Percentiles rank a stretch among this genome's conserved stretches.
phyloP scores from a whole-genome alignment of 2,113 vertebrate species.

The Axis porcinus region DNA sequence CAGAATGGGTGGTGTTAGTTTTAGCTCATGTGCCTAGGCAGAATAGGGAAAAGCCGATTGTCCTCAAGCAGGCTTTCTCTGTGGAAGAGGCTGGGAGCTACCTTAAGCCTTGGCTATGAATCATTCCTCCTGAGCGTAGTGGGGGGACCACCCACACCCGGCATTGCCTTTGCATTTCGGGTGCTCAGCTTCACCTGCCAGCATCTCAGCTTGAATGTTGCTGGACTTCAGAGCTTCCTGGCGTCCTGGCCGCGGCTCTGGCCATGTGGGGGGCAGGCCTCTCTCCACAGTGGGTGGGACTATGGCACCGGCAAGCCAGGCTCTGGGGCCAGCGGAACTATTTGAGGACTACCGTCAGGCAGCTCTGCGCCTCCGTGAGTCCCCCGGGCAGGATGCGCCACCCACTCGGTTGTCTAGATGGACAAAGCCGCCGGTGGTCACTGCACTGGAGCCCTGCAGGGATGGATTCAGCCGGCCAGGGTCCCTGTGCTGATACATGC shows the following conservation, averaged over 20 bases:
- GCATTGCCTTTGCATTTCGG: not conserved
- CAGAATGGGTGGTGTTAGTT: not conserved
- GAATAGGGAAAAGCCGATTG: not conserved
- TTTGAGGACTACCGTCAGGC: not conserved
- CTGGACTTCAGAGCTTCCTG: not conserved
- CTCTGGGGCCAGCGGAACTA: not conserved
- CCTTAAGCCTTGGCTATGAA: not conserved
- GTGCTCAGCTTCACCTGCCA: not conserved
- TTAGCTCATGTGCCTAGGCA: not conserved
- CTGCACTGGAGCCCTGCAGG: not conserved
- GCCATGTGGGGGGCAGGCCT: not conserved
- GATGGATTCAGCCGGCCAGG: no score
- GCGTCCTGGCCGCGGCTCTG: not conserved
- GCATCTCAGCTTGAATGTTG: not conserved
- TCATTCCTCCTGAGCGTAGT: not conserved
- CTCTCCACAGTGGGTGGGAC: not conserved
- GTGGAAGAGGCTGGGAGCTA: not conserved
- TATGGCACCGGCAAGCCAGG: not conserved
- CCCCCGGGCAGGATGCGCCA: not conserved
- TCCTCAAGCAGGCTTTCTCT: not conserved
- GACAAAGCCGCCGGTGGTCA: not conserved
- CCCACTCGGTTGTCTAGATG: not conserved
- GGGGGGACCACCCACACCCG: not conserved
- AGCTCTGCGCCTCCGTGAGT: no score
- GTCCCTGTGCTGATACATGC: rapidly evolving